Conservation (phyloP, 2,888 invertebrate species). For the Trissolcus brochymenae region DNA sequence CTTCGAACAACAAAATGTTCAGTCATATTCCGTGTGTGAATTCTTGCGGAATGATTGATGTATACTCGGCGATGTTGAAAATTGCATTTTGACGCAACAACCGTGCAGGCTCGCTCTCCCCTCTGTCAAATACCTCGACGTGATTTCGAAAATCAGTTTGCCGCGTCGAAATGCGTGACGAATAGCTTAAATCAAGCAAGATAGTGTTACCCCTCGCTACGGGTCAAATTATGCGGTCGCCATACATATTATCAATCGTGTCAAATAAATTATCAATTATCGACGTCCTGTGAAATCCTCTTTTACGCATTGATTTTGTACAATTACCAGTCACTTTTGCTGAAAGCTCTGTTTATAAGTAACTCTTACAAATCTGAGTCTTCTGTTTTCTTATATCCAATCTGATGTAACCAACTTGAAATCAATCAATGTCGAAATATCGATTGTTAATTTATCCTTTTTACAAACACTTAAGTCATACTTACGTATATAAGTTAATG, state of each 20-base stretch:
- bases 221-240: constrained; percentile 47
- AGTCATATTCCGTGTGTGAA: constrained; percentile 49
- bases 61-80: constrained; percentile 56
- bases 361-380: too few species aligned
- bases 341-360: too few species aligned
- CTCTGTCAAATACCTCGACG: constrained; percentile 52
- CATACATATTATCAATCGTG: constrained; percentile 42
- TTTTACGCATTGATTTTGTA: not conserved
- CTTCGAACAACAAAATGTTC: constrained; percentile 47
- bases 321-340: too few species aligned
- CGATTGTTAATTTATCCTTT: too few species aligned
- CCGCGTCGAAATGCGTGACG: constrained; percentile 56
- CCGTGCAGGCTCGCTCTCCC: constrained; percentile 39
- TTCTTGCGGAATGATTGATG: constrained; percentile 57
- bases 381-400: too few species aligned
- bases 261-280: constrained; percentile 53
- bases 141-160: constrained; percentile 58
- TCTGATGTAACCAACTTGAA: too few species aligned
- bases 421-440: too few species aligned
- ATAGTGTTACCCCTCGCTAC: constrained; percentile 47
- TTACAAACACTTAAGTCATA: too few species aligned
- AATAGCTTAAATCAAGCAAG: constrained; percentile 56
- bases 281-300: constrained; percentile 21
- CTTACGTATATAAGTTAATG: too few species aligned
- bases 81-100: constrained; percentile 57